Evolutionary conservation across 1,140 invertebrate species (phyloP), one percentile per base, ranked within the genome.

Genomic region (Metaphire vulgaris): DNA sequence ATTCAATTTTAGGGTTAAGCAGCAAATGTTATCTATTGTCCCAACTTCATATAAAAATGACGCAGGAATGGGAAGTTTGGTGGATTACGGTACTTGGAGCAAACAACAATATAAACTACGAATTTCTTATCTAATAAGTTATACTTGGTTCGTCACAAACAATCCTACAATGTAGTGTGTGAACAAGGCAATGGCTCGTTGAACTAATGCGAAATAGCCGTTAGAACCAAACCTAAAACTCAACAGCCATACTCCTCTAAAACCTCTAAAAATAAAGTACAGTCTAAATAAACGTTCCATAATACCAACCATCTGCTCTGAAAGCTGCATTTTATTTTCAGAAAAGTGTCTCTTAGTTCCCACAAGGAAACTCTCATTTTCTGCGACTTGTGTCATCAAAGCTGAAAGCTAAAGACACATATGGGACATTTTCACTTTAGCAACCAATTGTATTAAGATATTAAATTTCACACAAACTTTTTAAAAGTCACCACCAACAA

Each of bases 71-170:
- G n/a, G n/a, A n/a, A n/a, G n/a, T n/a, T n/a, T n/a, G n/a, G n/a
- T n/a, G n/a, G n/a, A n/a, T n/a, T n/a, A n/a, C n/a, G n/a, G n/a
- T n/a, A n/a, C n/a, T n/a, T n/a, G n/a, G n/a, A n/a, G n/a, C n/a
- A n/a, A n/a, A n/a, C n/a, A n/a, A n/a, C n/a, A n/a, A n/a, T n/a
- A n/a, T n/a, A n/a, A n/a, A n/a, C n/a, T n/a, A n/a, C n/a, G n/a
- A n/a, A n/a, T n/a, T n/a, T n/a, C 41, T 56, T 56, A 21, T 56
- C 21, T 12, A 6, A 12, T 6, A 21, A 56, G 41, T 67, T 89
- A 88, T 85, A 93, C 91, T 75, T 93, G 86, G 33, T 91, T 90
- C 33, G 89, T 88, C 2, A 90, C 90, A 29, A 96, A 86, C 77
- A 86, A 87, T 73, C 89, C 88, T n/a, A n/a, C n/a, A n/a, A n/a